These are phyloP conservation scores for Lepilemur septentrionalis DNA, from an alignment of 2,797 vertebrate genomes.

Conservation along the genomic window DNA sequence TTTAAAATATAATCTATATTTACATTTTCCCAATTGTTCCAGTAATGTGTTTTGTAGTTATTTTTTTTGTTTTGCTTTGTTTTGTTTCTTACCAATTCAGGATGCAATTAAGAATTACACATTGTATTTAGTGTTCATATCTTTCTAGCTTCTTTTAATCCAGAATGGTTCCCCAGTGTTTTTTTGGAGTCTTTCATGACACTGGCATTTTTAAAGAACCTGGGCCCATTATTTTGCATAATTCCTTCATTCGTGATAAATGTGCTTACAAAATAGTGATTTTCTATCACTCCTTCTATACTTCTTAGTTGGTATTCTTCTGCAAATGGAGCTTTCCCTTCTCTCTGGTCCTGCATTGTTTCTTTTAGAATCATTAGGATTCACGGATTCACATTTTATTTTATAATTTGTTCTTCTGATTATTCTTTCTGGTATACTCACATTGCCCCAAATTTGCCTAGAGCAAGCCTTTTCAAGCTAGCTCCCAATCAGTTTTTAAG, in stretches of 20 bases:
- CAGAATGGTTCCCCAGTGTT: not conserved
- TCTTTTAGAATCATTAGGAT: not conserved
- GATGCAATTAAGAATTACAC: not conserved
- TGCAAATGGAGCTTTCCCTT: not conserved
- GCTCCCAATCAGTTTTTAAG: not conserved
- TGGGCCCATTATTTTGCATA: not conserved
- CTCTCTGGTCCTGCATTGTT: not conserved
- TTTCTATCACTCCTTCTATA: not conserved
- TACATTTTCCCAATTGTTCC: not conserved
- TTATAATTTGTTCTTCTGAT: not conserved
- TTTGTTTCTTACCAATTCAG: not conserved
- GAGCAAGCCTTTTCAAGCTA: not conserved
- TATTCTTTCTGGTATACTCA: not conserved
- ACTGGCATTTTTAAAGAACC: not conserved
- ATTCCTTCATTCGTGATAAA: not conserved
- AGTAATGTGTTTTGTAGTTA: not conserved
- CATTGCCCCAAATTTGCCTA: not conserved
- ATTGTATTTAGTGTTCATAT: not conserved
- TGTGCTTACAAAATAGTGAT: not conserved
- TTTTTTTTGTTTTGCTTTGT: not conserved
- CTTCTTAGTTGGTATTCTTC: not conserved
- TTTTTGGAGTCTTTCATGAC: not conserved
- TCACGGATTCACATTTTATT: not conserved
- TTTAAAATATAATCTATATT: conserved; percentile 1
- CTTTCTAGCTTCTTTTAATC: not conserved